Evolutionary conservation across 2,888 invertebrate species (phyloP).

Genomic region (Ligdia adustata): DNA sequence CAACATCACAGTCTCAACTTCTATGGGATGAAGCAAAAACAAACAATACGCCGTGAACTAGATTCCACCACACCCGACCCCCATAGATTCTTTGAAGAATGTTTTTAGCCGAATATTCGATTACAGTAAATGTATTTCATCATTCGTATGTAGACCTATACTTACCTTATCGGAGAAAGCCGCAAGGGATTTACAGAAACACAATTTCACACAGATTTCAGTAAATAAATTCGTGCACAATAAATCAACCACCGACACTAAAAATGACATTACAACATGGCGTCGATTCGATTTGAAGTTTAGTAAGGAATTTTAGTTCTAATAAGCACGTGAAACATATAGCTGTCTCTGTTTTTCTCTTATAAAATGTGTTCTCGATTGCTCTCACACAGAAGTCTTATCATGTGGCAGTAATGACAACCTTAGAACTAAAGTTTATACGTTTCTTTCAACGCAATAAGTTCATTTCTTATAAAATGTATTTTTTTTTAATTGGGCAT

Average conservation of each 20-base stretch:
- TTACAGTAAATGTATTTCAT: neutral
- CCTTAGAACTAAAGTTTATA: slow-evolving; percentile 22
- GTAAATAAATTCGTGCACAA: slow-evolving; percentile 50
- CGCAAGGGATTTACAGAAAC: slow-evolving; percentile 44
- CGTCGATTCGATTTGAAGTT: slow-evolving; percentile 50
- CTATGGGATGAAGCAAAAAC: slow-evolving; percentile 67
- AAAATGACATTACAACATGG: slow-evolving; percentile 79
- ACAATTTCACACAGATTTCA: slow-evolving; percentile 49
- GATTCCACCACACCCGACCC: slow-evolving; percentile 76
- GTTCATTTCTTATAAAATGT: too few relatives aligned
- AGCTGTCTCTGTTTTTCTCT: slow-evolving; percentile 34
- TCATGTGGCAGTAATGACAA: slow-evolving; percentile 42
- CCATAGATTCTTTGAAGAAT: slow-evolving; percentile 39
- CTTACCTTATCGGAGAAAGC: slow-evolving; percentile 60
- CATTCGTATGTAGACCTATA: slow-evolving; percentile 1
- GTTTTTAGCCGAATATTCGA: neutral
- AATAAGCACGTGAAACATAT: slow-evolving; percentile 38
- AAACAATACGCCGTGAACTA: slow-evolving; percentile 73
- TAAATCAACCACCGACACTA: slow-evolving; percentile 62
- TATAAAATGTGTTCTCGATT: slow-evolving; percentile 11
- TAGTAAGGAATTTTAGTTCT: slow-evolving; percentile 42
- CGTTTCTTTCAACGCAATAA: slow-evolving; percentile 38
- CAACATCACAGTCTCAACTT: slow-evolving; percentile 21
- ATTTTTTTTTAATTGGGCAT: too few relatives aligned
- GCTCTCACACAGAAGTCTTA: slow-evolving; percentile 39